Evolutionary conservation across 2,888 invertebrate species (phyloP), one percentile per base, ranked within the genome.

Genomic region (Epinotia nisella): DNA sequence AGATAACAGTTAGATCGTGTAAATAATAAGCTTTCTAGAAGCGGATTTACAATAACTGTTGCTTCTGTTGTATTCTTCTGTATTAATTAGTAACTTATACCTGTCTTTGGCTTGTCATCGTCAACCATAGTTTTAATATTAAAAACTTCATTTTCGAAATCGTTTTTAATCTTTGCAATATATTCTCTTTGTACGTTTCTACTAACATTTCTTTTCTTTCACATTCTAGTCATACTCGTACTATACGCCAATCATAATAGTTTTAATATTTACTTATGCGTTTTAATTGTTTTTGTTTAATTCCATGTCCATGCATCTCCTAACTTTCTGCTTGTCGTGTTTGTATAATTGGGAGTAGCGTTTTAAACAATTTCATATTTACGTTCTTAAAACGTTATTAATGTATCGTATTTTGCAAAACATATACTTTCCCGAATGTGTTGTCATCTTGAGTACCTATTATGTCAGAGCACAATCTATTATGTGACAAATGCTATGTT

Each of bases 21-120:
- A n/a, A n/a, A n/a, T n/a, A 19, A 62, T 62, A 55, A 65, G 17
- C 66, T n/a, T 15, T 66, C 62, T 49, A 62, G 13, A 70, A 55
- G 55, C 62, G 19, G 11, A 70, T 64, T 56, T 62, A 64, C 70
- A 70, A 60, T 24, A 24, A 24, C 41, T 17, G 21, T 29, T n/a
- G 21, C 49, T 21, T 68, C 49, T 35, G 24, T 24, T 61, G 11
- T 51, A 15, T 69, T 55, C 9, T 4, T 39, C 53, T 17, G 15
- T 13, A 35, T 35, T 45, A 61, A 15, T 49, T 39, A 35, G 35
- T 35, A n/a, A 13, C 10, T 53, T 17, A 53, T 19, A 53, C 19
- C 10, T 49, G 13, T 35, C 13, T 15, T 35, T 19, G 24, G 19
- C 35, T 39, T 15, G 10, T 19, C 39, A 45, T 61, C 3, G 45